Evolutionary conservation across 2,113 vertebrate genomes (phyloP).

Genomic region (Aythya baeri): DNA sequence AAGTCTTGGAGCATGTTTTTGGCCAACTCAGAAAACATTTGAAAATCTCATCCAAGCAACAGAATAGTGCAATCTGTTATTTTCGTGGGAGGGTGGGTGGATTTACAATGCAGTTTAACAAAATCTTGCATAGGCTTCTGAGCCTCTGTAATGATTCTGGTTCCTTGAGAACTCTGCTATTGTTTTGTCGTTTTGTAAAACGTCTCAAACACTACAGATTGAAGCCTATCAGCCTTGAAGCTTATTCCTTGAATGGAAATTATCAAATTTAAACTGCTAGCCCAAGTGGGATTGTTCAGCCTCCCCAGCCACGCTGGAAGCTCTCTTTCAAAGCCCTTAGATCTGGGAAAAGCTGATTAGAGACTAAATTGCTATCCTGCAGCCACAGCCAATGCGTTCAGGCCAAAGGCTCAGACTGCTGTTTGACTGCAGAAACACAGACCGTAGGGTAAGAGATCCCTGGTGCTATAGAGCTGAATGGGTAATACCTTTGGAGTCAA

Average conservation of each 20-base stretch:
- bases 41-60: slow-evolving; percentile 41
- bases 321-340: not conserved
- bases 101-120: slow-evolving; percentile 38
- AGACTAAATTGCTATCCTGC: not conserved
- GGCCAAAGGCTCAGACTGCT: not conserved
- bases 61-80: slow-evolving; percentile 53
- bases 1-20: slow-evolving; percentile 15
- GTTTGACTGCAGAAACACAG: not conserved
- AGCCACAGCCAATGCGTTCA: not conserved
- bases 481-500: not conserved
- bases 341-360: not conserved
- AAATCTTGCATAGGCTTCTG: slow-evolving; percentile 15
- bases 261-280: not conserved
- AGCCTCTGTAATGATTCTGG: slow-evolving; percentile 45
- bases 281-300: not conserved
- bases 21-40: slow-evolving; percentile 22
- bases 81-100: slow-evolving; percentile 41
- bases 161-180: slow-evolving; percentile 14
- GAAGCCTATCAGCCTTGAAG: not conserved
- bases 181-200: not conserved
- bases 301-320: not conserved
- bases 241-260: not conserved
- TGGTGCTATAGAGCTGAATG: not conserved
- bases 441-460: not conserved
- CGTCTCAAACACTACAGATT: not conserved